Base-by-base conservation (phyloP, 2,888 invertebrate genomes). In the Cheilosia grossa region DNA sequence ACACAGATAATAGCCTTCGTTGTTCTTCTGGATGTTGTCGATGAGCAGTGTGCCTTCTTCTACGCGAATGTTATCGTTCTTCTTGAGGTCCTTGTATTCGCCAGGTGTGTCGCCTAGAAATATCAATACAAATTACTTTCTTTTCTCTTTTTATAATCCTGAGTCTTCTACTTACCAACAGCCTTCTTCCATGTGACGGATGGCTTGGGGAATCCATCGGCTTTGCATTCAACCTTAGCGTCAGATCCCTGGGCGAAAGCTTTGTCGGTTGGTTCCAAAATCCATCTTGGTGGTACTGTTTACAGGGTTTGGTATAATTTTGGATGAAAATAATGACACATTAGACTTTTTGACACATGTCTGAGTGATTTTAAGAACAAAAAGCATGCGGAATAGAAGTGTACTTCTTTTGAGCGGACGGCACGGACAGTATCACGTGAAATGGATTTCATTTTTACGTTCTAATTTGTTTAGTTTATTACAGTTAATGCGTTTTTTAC, bases 151-250 rank as follows among this genome's bases (percentile, higher is more conserved):
- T 10, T 21, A 1, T 49, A 1, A 0, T 9, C 6, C 15, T 1
- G 4, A 13, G 13, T 5, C 4, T 5, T 4, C n/a, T 19, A 88
- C 92, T 91, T 94, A 97, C 98, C 98, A 93, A 97, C 97, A 91
- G 98, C 98, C 94, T 97, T 96, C 93, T 98, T 98, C 98, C 98
- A 98, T 88, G 97, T 97, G 59, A 98, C 97, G 91, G 96, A 95
- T 88, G 98, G 98, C 94, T 97, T 97, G 86, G 98, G 98, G 93
- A 98, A 98, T 89, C 98, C 98, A 93, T 98, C 98, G 92, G 98
- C 97, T 94, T 98, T 98, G 93, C 98, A 98, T 94, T 98, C 98
- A 89, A 98, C 96, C 91, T 97, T 96, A 88, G 97, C 97, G 92
- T 97, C 97, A 88, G 97, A 97, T 88, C 98, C 97, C 93, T 98